phyloP scores from a whole-genome alignment of 2,113 vertebrate genomes.

The Zosterops borbonicus region DNA sequence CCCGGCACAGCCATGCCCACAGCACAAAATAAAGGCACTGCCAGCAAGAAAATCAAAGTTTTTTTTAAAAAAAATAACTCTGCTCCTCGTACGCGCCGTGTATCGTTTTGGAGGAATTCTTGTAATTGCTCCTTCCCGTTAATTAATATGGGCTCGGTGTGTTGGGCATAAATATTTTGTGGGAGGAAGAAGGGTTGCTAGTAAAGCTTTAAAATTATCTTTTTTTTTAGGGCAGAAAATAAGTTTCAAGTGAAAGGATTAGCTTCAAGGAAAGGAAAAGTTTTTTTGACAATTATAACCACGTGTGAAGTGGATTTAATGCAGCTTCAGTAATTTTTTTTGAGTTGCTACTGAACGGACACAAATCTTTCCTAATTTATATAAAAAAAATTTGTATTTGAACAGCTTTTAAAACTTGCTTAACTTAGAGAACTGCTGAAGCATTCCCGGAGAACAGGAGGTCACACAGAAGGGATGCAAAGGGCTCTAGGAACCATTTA shows the following conservation, averaged over 20 bases:
- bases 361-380: neutral
- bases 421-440: neutral
- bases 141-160: neutral
- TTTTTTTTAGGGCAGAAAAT: neutral
- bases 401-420: neutral
- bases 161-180: neutral
- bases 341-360: neutral
- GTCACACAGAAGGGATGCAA: neutral
- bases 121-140: neutral
- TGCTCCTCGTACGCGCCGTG: accelerated
- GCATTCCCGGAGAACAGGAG: neutral
- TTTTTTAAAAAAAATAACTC: neutral
- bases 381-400: neutral
- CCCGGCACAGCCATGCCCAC: neutral
- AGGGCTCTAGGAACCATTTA: neutral
- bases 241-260: neutral
- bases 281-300: neutral
- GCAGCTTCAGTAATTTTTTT: neutral
- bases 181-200: neutral
- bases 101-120: accelerated
- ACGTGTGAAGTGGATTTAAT: neutral
- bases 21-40: neutral
- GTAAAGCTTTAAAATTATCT: neutral
- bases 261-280: neutral
- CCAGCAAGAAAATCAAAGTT: neutral